These are phyloP conservation scores for Acleris emargana DNA, from an alignment of 2,888 invertebrate genomes.

Conservation along the genomic window DNA sequence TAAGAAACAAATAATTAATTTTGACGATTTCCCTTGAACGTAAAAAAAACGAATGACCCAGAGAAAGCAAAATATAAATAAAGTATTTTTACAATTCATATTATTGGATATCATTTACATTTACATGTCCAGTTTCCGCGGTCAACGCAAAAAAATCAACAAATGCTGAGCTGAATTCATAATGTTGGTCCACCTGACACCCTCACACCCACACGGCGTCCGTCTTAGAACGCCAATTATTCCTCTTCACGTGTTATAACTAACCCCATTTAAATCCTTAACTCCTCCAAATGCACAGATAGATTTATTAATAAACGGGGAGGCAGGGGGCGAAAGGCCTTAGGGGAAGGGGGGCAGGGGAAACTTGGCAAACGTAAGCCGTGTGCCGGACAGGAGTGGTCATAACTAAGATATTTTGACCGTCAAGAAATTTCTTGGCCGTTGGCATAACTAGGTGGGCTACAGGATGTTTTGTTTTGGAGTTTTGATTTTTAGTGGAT, in stretches of 20 bases:
- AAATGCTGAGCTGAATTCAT: too few species aligned
- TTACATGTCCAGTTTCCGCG: too few species aligned
- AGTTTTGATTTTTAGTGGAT: conserved; percentile 22
- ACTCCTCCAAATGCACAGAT: conserved; percentile 74
- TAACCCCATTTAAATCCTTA: conserved; percentile 62
- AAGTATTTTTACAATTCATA: too few species aligned
- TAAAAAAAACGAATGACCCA: too few species aligned
- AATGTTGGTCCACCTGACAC: neutral
- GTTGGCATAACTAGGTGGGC: conserved; percentile 56
- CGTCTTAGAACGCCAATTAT: conserved; percentile 11
- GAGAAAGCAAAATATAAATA: too few species aligned
- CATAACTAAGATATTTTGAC: conserved; percentile 84
- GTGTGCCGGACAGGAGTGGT: conserved; percentile 81
- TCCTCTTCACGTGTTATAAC: conserved; percentile 30
- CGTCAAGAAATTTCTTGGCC: conserved; percentile 81
- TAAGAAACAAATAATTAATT: too few species aligned
- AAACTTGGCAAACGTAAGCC: conserved; percentile 80
- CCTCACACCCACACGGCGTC: neutral
- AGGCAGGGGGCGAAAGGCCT: conserved; percentile 62
- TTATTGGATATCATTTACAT: too few species aligned
- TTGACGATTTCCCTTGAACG: too few species aligned
- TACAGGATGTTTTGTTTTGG: conserved; percentile 63
- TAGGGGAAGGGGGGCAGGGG: conserved; percentile 60
- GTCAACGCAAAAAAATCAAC: too few species aligned
- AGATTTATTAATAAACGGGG: conserved; percentile 80